Evolutionary conservation across 2,113 vertebrate genomes (phyloP).

Genomic region (Apteryx mantelli): DNA sequence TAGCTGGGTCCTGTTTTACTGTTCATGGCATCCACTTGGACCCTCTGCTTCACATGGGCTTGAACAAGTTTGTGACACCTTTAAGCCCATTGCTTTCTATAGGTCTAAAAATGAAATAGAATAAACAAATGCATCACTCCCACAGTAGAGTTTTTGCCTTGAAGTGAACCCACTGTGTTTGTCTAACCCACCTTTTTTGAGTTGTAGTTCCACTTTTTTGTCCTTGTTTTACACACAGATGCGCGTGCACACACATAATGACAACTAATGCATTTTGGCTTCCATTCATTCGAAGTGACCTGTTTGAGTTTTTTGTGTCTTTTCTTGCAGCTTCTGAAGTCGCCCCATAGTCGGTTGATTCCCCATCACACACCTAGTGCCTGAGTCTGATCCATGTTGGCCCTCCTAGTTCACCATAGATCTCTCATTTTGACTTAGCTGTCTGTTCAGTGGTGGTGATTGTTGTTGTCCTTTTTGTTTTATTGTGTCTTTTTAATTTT

Average conservation of each 20-base stretch:
- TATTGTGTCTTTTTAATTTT: neutral
- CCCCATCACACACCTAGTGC: conserved; percentile 60
- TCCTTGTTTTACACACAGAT: conserved; percentile 20
- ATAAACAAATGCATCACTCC: neutral
- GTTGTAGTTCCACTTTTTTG: conserved; percentile 30
- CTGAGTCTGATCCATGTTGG: conserved; percentile 49
- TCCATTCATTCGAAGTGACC: conserved; percentile 35
- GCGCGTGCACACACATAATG: neutral
- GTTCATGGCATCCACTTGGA: neutral
- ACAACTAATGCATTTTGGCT: conserved; percentile 64
- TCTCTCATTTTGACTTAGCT: conserved; percentile 37
- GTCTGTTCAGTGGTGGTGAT: conserved; percentile 48
- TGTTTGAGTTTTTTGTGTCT: conserved; percentile 47
- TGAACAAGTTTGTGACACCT: neutral
- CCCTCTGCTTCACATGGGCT: neutral
- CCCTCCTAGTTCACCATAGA: conserved; percentile 32
- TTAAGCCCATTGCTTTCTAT: neutral
- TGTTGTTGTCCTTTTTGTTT: neutral
- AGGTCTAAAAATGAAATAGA: neutral
- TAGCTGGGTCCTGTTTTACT: neutral
- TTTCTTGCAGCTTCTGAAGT: conserved; percentile 70
- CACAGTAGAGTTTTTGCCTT: neutral
- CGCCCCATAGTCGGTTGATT: conserved; percentile 23
- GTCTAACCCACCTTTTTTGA: conserved; percentile 59
- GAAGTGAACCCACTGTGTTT: conserved; percentile 24